Evolutionary conservation across 2,888 invertebrate species (phyloP).

Genomic region (Phyllotreta striolata): DNA sequence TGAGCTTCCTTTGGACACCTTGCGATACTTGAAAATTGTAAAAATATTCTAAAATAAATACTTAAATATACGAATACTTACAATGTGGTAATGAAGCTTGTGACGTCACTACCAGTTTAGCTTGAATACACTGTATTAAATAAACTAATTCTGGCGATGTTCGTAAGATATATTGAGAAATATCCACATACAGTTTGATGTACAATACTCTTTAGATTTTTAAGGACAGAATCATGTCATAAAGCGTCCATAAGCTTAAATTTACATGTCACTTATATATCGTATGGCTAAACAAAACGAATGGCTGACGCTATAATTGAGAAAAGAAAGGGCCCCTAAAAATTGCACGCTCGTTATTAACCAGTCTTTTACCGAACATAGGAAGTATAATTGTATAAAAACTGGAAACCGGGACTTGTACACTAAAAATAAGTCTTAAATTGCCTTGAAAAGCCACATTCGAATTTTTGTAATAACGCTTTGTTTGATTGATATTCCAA

Average conservation of each 20-base stretch:
- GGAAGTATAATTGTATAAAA: constrained; percentile 1
- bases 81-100: too few species aligned
- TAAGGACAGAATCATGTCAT: constrained; percentile 47
- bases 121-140: background rate
- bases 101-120: background rate
- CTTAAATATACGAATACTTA: too few species aligned
- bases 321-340: background rate
- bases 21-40: too few species aligned
- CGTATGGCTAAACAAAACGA: constrained; percentile 38
- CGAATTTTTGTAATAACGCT: background rate
- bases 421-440: constrained; percentile 3
- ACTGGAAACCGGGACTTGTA: constrained; percentile 7
- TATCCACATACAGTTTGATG: constrained; percentile 48
- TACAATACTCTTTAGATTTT: constrained; percentile 46
- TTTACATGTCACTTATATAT: constrained; percentile 43
- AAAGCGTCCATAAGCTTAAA: constrained; percentile 48
- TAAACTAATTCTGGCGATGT: constrained; percentile 10
- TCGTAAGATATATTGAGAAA: constrained; percentile 49
- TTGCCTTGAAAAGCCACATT: background rate
- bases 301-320: constrained; percentile 7
- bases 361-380: constrained; percentile 13
- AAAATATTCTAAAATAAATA: constrained; percentile 15
- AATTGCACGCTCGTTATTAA: constrained; percentile 12
- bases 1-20: background rate
- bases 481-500: constrained; percentile 3